These are phyloP conservation scores for Cryptoprocta ferox DNA, from an alignment of 2,797 vertebrate genomes.

Conservation along the genomic window DNA sequence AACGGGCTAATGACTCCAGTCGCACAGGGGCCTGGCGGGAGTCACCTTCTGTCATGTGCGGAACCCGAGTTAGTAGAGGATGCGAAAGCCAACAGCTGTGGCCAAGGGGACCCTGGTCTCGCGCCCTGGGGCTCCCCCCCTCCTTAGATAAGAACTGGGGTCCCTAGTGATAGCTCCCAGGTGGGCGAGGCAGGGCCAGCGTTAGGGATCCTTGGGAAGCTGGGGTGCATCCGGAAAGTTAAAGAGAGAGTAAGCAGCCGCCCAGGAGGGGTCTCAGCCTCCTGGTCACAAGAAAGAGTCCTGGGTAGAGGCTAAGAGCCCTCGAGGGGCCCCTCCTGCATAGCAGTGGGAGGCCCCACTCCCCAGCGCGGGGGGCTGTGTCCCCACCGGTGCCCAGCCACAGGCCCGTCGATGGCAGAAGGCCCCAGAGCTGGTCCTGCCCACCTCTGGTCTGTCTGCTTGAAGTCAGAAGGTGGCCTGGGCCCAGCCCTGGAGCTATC, in stretches of 20 bases:
- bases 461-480: neutral
- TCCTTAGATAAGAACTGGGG: neutral
- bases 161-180: fast-evolving
- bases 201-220: neutral
- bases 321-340: constrained; percentile 73
- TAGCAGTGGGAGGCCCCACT: neutral
- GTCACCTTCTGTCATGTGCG: neutral
- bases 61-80: neutral
- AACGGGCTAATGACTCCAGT: neutral
- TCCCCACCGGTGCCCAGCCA: neutral
- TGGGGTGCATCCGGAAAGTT: neutral
- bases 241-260: constrained; percentile 62
- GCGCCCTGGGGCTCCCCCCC: neutral
- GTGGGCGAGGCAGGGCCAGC: neutral
- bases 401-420: neutral
- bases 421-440: neutral
- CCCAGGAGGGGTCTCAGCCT: constrained; percentile 77
- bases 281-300: constrained; percentile 73
- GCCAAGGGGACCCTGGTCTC: neutral
- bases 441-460: neutral
- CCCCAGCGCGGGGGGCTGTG: no score
- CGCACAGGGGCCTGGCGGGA: no score
- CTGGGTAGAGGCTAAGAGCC: constrained; percentile 76
- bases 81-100: neutral
- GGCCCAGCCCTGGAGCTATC: neutral